phyloP scores from a whole-genome alignment of 2,113 vertebrate genomes.

The Anarhynchus alexandrinus region DNA sequence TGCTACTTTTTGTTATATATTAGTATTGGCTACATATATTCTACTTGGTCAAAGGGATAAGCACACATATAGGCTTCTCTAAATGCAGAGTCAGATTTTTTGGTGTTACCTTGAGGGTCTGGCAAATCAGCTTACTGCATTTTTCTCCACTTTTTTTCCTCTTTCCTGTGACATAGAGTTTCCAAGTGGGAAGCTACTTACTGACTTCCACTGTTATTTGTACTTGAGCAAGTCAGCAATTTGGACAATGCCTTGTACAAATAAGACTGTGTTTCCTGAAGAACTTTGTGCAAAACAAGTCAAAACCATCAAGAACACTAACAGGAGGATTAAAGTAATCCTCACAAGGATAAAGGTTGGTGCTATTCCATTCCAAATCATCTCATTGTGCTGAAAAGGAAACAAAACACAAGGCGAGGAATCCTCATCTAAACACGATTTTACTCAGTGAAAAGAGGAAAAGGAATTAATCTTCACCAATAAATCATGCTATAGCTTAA shows the following conservation, averaged over 20 bases:
- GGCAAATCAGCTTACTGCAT: not conserved
- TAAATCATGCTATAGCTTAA: not conserved
- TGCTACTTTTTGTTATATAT: not conserved
- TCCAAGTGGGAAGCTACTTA: not conserved
- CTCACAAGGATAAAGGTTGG: not conserved
- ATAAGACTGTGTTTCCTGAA: not conserved
- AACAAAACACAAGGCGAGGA: not conserved
- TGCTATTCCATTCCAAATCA: not conserved
- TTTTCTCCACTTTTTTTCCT: not conserved
- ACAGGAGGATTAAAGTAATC: not conserved
- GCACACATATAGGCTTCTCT: not conserved
- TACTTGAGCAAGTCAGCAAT: not conserved
- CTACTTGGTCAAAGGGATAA: not conserved
- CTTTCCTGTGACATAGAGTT: not conserved
- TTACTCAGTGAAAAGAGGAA: not conserved
- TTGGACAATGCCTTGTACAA: not conserved
- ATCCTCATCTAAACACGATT: not conserved
- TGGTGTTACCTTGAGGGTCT: not conserved
- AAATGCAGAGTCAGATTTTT: not conserved
- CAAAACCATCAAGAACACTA: not conserved
- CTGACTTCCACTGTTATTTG: not conserved
- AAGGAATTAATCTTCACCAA: not conserved
- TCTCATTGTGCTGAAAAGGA: not conserved
- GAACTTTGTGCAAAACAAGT: not conserved
- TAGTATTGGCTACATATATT: not conserved